Conservation (phyloP, 2,888 invertebrate genomes). For the Aspidiotus rigidus region DNA sequence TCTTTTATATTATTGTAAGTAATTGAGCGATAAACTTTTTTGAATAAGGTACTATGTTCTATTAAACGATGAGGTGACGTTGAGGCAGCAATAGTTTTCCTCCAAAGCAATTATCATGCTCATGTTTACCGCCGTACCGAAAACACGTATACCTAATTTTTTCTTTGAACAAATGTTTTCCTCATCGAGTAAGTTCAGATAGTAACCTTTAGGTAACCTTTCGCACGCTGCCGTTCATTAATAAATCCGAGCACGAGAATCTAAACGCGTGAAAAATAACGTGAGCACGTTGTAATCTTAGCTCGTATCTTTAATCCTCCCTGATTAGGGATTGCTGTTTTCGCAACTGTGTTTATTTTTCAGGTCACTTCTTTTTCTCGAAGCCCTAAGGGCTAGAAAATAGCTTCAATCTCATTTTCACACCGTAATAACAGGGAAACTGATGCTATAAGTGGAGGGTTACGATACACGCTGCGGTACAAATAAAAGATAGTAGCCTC, state of each 20-base stretch:
- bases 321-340: not conserved
- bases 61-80: no score
- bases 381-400: not conserved
- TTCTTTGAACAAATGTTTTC: no score
- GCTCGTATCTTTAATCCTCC: slow-evolving; percentile 1
- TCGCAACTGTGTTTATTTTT: slow-evolving; percentile 12
- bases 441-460: not conserved
- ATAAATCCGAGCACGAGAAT: not conserved
- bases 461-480: slow-evolving; percentile 1
- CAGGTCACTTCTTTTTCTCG: slow-evolving; percentile 3
- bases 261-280: slow-evolving; percentile 3
- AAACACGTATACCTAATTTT: not conserved
- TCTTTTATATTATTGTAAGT: no score
- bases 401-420: slow-evolving; percentile 8
- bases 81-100: no score
- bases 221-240: not conserved
- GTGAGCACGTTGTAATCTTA: not conserved
- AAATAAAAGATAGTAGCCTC: not conserved
- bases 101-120: no score
- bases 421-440: slow-evolving; percentile 8
- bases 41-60: no score
- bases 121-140: no score
- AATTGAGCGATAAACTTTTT: no score
- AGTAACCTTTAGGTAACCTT: not conserved
- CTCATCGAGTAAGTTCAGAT: not conserved